A percentile compares a stretch with the other conserved stretches of the same genome.
These are phyloP conservation scores for Synergus japonicus DNA, from an alignment of 2,888 invertebrate genomes.

Conservation along the genomic window DNA sequence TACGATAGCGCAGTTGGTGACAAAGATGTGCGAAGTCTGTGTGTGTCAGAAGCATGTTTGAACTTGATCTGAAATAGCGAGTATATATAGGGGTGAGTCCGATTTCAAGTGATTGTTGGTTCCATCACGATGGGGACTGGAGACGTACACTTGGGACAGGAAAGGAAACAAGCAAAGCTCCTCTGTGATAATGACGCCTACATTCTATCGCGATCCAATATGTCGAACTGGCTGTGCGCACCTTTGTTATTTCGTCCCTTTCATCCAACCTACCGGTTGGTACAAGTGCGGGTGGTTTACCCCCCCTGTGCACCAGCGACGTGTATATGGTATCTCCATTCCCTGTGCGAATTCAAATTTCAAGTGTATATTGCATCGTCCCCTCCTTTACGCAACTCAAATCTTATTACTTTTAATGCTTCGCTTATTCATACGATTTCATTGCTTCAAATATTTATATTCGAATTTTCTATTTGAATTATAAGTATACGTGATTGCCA, in stretches of 20 bases:
- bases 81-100: neutral
- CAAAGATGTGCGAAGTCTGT: neutral
- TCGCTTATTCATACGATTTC: constrained; percentile 30
- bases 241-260: constrained; percentile 66
- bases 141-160: constrained; percentile 41
- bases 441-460: neutral
- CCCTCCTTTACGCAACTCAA: neutral
- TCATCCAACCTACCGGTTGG: constrained; percentile 55
- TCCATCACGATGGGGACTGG: constrained; percentile 5
- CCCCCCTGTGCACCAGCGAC: constrained; percentile 26
- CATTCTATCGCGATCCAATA: constrained; percentile 60
- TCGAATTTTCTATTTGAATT: neutral
- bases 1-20: neutral
- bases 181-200: constrained; percentile 58
- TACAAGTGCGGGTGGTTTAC: constrained; percentile 44
- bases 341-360: constrained; percentile 39
- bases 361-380: constrained; percentile 35
- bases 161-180: constrained; percentile 50
- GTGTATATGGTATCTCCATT: constrained; percentile 22
- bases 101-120: constrained; percentile 22
- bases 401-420: constrained; percentile 46
- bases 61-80: neutral
- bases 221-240: constrained; percentile 51
- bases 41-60: neutral
- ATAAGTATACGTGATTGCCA: neutral